Evolutionary conservation across 1,140 invertebrate genomes (phyloP).

Genomic region (Grapholita molesta): DNA sequence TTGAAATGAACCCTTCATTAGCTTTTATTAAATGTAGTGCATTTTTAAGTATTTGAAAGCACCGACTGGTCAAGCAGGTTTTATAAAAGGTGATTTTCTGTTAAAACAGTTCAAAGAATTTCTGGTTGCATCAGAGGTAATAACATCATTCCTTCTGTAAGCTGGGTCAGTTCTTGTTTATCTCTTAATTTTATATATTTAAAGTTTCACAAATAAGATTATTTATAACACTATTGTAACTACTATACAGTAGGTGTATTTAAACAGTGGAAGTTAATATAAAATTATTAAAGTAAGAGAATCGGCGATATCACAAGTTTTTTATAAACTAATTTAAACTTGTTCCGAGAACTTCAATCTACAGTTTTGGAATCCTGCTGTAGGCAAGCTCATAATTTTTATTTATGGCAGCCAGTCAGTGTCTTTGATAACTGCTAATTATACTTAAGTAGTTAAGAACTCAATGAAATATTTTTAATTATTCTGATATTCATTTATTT

Average conservation of each 20-base stretch:
- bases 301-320: background rate
- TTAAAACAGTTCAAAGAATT: background rate
- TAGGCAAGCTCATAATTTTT: background rate
- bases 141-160: background rate
- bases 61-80: slow-evolving; percentile 8
- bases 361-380: background rate
- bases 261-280: background rate
- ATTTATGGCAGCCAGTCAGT: background rate
- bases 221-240: background rate
- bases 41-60: slow-evolving; percentile 21
- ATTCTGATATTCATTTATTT: background rate
- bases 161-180: slow-evolving; percentile 18
- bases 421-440: slow-evolving; percentile 19
- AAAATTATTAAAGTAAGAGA: background rate
- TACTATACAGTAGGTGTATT: background rate
- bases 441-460: slow-evolving; percentile 14
- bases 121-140: background rate
- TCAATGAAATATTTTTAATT: slow-evolving; percentile 19
- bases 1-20: slow-evolving; percentile 57
- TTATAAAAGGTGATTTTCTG: slow-evolving; percentile 11
- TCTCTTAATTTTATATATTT: too few relatives aligned
- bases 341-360: background rate
- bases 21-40: slow-evolving; percentile 48
- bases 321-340: background rate
- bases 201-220: slow-evolving; percentile 31